These are phyloP conservation scores for Zaprionus tsacasi DNA, from an alignment of 1,140 invertebrate species.

Conservation along the genomic window DNA sequence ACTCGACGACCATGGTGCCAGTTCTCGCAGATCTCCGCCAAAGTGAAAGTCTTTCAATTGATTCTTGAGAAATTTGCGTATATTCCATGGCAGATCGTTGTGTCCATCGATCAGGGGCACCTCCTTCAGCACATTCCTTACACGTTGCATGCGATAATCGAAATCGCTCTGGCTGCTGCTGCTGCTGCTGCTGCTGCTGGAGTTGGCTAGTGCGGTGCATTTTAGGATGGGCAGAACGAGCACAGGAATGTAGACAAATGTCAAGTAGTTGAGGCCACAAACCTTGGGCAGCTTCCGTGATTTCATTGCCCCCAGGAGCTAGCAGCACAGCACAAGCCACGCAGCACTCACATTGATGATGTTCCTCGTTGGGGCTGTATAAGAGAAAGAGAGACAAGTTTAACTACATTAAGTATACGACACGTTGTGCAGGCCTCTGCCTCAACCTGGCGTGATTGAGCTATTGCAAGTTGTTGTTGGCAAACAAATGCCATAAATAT, in stretches of 20 bases:
- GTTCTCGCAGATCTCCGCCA: slow-evolving; percentile 88
- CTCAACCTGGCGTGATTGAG: slow-evolving; percentile 67
- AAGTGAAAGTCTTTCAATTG: slow-evolving; percentile 90
- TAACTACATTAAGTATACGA: slow-evolving; percentile 35
- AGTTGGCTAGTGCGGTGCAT: slow-evolving; percentile 63
- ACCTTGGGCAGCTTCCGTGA: slow-evolving; percentile 82
- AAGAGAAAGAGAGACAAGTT: background rate
- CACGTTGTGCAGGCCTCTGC: slow-evolving; percentile 35
- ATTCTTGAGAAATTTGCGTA: slow-evolving; percentile 91
- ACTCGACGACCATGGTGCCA: slow-evolving; percentile 90
- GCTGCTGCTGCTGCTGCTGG: slow-evolving; percentile 24
- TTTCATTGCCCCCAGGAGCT: slow-evolving; percentile 82
- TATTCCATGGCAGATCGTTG: slow-evolving; percentile 94
- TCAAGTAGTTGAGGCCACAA: slow-evolving; percentile 82
- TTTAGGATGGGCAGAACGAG: slow-evolving; percentile 74
- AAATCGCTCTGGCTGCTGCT: slow-evolving; percentile 59
- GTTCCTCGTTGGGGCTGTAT: slow-evolving; percentile 49
- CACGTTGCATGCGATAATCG: slow-evolving; percentile 85
- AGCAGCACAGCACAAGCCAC: slow-evolving; percentile 64
- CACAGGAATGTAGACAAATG: slow-evolving; percentile 74
- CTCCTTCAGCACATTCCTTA: slow-evolving; percentile 85
- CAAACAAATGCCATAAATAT: slow-evolving; percentile 82
- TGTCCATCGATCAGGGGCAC: slow-evolving; percentile 88
- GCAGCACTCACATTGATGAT: slow-evolving; percentile 79
- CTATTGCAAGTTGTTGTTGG: slow-evolving; percentile 78